Base-by-base conservation (phyloP, 2,888 invertebrate species). In the Sarcophaga variegata region DNA sequence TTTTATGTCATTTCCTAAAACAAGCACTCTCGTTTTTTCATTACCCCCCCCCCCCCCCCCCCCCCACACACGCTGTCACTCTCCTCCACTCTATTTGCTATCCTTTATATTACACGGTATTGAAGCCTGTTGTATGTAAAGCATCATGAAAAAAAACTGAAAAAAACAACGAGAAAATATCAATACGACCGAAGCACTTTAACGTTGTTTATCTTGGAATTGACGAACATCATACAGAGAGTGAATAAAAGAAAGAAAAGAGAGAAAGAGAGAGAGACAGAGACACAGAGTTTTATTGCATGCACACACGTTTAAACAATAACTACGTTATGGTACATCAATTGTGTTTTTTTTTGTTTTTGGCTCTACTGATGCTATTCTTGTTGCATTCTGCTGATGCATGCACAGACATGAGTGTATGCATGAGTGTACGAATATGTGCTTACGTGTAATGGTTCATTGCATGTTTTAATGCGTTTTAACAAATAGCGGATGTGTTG, bases 381-480 rank as follows among this genome's bases (percentile, higher is more conserved):
- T 62, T 60, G 59, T 72, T 14, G 12, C 60, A 66, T 64, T 66
- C 45, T 60, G 47, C 14, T 20, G 27, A 47, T 71, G 59, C 59
- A 77, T 37, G 37, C 37, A 37, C 37, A 37, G 37, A 37, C 37
- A 37, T 8, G 37, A 37, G 37, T 37, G 37, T 37, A 37, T 37
- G 37, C 37, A 37, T 37, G 37, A 37, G 37, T 10, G 37, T 37
- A 2, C 37, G 37, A 37, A 10, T 10, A 10, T 62, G 72, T 72
- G 37, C 20, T 17, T 60, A 72, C 75, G 75, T 67, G 62, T 77
- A 25, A 66, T 54, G 69, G 75, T 70, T 72, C 70, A 74, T 70
- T 87, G 81, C 81, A 81, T 67, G 84, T 66, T 84, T 87, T 84
- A 84, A 87, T 87, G 84, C 84, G 78, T 76, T 87, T 81, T 84